Base-by-base conservation (phyloP, 2,797 vertebrate genomes). In the Coilia nasus region DNA sequence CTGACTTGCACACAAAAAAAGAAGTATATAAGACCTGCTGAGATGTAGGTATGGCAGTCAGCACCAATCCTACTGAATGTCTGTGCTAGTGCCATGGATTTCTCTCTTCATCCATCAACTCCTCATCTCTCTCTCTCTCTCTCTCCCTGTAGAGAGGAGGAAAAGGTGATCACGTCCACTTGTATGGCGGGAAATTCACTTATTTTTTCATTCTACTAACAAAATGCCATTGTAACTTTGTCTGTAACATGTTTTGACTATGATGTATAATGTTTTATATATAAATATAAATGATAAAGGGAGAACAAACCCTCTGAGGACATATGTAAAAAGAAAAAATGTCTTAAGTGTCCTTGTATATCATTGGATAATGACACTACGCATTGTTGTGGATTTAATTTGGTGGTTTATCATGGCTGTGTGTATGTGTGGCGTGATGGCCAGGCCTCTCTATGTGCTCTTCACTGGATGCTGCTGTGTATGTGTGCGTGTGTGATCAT, bases 401-500 rank as follows among this genome's bases (percentile, higher is more conserved):
- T 44, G 71, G 28, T 41, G 31, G 71, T 78, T 78, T 44, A 44
- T 78, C 71, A 78, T 78, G 35, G 35, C 71, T 78, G 31, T 78
- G 67, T 75, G 35, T 75, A 12, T 19, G 71, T 54, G 50, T 78
- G 71, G 71, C 71, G 35, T 78, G 71, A 35, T 78, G 31, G 35
- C 67, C 35, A 78, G 31, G 71, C 71, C 71, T 78, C 71, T 78
- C 15, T 78, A 41, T 9, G 35, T 71, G 64, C 64, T 31, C 64
- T 31, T 12, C 64, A 35, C 64, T 35, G 25, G 28, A 71, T 25
- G 25, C 62, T 67, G 23, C 14, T 31, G 62, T 62, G 54, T 83
- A 44, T 90, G 93, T 84, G 90, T 81, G 87, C 94, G 94, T 92
- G 92, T 94, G 93, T 95, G 93, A 93, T 96, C 92, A 94, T 95